phyloP scores from a whole-genome alignment of 2,113 vertebrate species.

The Archocentrus centrarchus region DNA sequence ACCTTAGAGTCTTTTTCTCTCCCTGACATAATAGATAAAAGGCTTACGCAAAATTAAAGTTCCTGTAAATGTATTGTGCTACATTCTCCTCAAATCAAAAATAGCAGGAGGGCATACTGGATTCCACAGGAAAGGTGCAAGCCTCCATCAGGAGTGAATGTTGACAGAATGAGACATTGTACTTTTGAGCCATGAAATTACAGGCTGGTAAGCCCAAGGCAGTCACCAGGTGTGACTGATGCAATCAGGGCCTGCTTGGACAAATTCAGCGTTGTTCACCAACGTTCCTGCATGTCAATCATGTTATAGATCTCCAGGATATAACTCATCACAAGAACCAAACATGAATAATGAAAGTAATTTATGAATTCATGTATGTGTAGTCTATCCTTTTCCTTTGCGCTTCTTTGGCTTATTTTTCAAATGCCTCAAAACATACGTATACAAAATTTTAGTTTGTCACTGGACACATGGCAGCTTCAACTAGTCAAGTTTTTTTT shows the following conservation, averaged over 20 bases:
- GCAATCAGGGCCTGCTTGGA: slow-evolving; percentile 78
- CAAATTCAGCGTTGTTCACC: slow-evolving; percentile 61
- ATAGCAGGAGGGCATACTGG: slow-evolving; percentile 10
- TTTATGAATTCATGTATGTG: slow-evolving; percentile 10
- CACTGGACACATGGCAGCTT: neutral
- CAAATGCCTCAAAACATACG: neutral
- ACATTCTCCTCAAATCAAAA: slow-evolving; percentile 8
- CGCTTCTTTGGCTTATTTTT: neutral
- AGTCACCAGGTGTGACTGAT: slow-evolving; percentile 81
- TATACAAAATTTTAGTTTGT: neutral
- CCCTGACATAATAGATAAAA: neutral
- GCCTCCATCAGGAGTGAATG: slow-evolving; percentile 70
- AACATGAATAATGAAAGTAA: slow-evolving; percentile 43
- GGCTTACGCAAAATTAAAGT: neutral
- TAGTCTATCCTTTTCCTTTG: neutral
- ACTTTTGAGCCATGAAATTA: slow-evolving; percentile 83
- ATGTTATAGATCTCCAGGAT: slow-evolving; percentile 61
- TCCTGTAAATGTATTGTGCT: slow-evolving; percentile 1
- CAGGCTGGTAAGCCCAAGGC: slow-evolving; percentile 81
- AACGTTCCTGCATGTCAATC: slow-evolving; percentile 78
- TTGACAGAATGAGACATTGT: slow-evolving; percentile 81
- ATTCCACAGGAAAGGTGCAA: slow-evolving; percentile 60
- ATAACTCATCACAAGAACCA: slow-evolving; percentile 49
- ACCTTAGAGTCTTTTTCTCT: neutral
- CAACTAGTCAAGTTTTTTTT: neutral